phyloP scores from a whole-genome alignment of 2,797 vertebrate genomes.

The Stomatorhinus walkeri region DNA sequence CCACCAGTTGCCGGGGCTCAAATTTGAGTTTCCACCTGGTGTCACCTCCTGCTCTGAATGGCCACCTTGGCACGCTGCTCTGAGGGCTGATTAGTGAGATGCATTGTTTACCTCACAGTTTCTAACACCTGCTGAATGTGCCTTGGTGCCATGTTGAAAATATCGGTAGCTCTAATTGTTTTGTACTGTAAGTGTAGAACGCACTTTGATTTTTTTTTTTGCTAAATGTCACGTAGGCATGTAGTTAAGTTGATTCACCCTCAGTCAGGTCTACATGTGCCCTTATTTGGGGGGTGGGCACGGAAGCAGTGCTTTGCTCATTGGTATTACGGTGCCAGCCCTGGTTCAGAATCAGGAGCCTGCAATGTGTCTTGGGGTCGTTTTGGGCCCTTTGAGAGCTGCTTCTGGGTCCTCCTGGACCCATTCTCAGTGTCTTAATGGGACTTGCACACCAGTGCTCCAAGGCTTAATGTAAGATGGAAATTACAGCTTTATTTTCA shows the following conservation, averaged over 20 bases:
- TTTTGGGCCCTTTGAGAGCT: background rate
- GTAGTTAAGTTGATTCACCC: background rate
- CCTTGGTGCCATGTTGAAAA: background rate
- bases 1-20: background rate
- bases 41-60: background rate
- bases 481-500: background rate
- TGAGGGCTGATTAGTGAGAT: background rate
- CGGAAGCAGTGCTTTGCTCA: background rate
- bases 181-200: background rate
- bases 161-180: background rate
- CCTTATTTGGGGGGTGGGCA: background rate
- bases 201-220: background rate
- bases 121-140: background rate
- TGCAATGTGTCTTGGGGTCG: background rate
- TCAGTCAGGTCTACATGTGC: background rate
- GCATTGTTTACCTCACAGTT: background rate
- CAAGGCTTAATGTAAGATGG: background rate
- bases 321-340: background rate
- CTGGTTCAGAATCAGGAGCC: background rate
- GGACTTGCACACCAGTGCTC: background rate
- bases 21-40: background rate
- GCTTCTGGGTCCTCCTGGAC: background rate
- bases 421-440: background rate
- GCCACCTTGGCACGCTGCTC: background rate
- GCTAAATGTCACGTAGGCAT: too few relatives aligned